Conservation (phyloP, 1,140 invertebrate genomes). For the Stegodyphus dumicola region DNA sequence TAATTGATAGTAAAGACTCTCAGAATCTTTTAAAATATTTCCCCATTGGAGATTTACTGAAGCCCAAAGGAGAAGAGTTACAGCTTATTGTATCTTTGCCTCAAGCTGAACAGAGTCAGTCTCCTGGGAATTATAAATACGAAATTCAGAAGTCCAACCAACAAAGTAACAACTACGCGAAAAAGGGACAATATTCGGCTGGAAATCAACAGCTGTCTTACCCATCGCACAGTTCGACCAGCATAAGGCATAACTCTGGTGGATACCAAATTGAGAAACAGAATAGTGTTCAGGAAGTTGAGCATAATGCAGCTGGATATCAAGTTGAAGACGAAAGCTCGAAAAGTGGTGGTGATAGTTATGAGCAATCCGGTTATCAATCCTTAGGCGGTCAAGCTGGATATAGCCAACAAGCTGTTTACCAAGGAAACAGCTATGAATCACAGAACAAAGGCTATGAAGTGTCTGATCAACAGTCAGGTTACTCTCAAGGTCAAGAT, state of each 20-base stretch:
- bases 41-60: not conserved
- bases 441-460: not conserved
- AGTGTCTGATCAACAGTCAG: not conserved
- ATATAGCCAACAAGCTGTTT: constrained; percentile 19
- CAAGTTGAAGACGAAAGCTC: not conserved
- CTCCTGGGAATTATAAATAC: not conserved
- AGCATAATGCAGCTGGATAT: constrained; percentile 8
- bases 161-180: not conserved
- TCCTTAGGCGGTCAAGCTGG: not conserved
- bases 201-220: not conserved
- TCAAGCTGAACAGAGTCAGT: not conserved
- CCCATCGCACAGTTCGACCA: not conserved
- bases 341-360: not conserved
- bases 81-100: constrained; percentile 24
- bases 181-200: not conserved
- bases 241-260: not conserved
- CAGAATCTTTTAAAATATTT: constrained; percentile 42
- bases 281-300: not conserved
- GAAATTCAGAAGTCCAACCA: no score
- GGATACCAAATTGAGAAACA: constrained; percentile 10
- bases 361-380: constrained; percentile 29
- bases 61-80: constrained; percentile 24
- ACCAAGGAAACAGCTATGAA: not conserved
- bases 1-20: constrained; percentile 21
- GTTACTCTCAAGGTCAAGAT: not conserved